These are phyloP conservation scores for Drosophila lutescens DNA, from an alignment of 2,888 invertebrate genomes.

Conservation along the genomic window DNA sequence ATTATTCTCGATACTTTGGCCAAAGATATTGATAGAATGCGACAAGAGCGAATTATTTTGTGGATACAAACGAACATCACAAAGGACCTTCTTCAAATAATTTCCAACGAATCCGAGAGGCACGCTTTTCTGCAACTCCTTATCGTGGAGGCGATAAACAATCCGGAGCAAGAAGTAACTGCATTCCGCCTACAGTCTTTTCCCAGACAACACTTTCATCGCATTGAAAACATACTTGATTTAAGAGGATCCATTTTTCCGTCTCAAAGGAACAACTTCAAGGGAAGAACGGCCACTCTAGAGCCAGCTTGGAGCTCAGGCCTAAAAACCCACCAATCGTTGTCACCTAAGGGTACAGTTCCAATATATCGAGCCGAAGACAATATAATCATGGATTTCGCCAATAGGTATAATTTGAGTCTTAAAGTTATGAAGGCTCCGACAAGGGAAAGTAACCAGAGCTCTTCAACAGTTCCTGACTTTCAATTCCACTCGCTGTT, in stretches of 20 bases:
- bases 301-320: background rate
- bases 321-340: background rate
- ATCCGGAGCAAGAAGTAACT: background rate
- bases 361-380: background rate
- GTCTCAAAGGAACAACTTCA: background rate
- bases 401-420: background rate
- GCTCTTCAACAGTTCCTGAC: background rate
- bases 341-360: background rate
- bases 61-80: background rate
- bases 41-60: slow-evolving; percentile 30
- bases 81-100: fast-evolving
- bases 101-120: background rate
- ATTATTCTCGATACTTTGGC: slow-evolving; percentile 15
- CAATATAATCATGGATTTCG: background rate
- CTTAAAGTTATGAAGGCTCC: background rate
- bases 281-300: background rate
- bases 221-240: background rate
- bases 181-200: slow-evolving; percentile 19
- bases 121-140: slow-evolving; percentile 13
- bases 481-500: background rate
- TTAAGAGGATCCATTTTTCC: background rate
- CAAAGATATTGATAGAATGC: slow-evolving; percentile 9
- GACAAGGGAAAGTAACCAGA: too few relatives aligned
- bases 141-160: slow-evolving; percentile 8
- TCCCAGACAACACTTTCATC: slow-evolving; percentile 23